Evolutionary conservation across 1,140 invertebrate species (phyloP).

Genomic region (Pogonognathellus flavescens): DNA sequence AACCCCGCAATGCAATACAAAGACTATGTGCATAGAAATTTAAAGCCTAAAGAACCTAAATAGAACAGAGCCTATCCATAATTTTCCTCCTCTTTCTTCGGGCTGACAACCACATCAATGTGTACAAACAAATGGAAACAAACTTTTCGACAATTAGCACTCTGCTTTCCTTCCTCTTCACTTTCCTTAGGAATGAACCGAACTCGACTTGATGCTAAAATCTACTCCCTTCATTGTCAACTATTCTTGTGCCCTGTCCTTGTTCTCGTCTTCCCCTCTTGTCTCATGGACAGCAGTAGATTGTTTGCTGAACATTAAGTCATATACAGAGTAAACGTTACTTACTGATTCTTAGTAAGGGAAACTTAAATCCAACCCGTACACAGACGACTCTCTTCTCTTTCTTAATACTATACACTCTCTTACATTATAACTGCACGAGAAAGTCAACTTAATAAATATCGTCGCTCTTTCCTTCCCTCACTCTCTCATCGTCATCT

Average conservation of each 20-base stretch:
- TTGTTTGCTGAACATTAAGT: slow-evolving; percentile 8
- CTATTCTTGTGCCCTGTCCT: not conserved
- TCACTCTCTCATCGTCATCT: slow-evolving; percentile 27
- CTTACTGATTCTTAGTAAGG: not conserved
- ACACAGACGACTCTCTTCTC: slow-evolving; percentile 6
- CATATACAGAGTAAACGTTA: slow-evolving; percentile 2
- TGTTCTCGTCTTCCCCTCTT: not conserved
- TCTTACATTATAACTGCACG: not conserved
- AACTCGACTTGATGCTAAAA: slow-evolving; percentile 4
- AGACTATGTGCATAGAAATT: too few species aligned
- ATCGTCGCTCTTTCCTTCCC: not conserved
- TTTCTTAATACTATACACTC: not conserved
- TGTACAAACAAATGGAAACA: slow-evolving; percentile 62
- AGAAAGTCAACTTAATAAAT: slow-evolving; percentile 37
- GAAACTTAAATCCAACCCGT: too few species aligned
- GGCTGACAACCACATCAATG: slow-evolving; percentile 54
- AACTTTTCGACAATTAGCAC: slow-evolving; percentile 63
- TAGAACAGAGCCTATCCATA: too few species aligned
- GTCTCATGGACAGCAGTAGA: not conserved
- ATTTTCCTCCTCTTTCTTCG: slow-evolving; percentile 11
- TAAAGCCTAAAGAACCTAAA: too few species aligned
- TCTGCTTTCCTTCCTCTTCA: slow-evolving; percentile 39
- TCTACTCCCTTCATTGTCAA: slow-evolving; percentile 22
- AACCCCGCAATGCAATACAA: too few species aligned
- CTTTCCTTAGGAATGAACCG: not conserved